phyloP scores from a whole-genome alignment of 2,797 vertebrate genomes.

The Tinamus major region DNA sequence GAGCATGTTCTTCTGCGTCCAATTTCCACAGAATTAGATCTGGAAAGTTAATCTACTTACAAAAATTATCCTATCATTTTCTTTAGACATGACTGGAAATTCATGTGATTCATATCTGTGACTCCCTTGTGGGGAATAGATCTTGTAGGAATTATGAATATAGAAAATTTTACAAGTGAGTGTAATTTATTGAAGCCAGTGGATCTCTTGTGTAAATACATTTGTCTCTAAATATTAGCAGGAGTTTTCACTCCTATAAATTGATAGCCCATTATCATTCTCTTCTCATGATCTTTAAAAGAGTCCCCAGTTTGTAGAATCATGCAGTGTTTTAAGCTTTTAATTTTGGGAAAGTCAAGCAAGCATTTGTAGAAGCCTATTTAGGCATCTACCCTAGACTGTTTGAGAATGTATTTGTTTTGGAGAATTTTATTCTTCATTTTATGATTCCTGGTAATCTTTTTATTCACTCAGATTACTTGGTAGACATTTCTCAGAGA shows the following conservation, averaged over 20 bases:
- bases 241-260: background rate
- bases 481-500: background rate
- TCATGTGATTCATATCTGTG: background rate
- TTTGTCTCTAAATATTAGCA: background rate
- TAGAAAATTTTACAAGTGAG: background rate
- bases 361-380: background rate
- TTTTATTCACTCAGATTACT: background rate
- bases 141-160: background rate
- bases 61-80: background rate
- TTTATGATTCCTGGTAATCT: background rate
- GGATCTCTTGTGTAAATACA: background rate
- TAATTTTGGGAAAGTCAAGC: background rate
- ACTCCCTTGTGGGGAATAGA: fast-evolving
- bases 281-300: background rate
- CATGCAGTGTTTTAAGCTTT: background rate
- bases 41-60: background rate
- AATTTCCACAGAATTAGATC: background rate
- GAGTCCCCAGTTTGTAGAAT: background rate
- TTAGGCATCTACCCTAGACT: background rate
- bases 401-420: background rate
- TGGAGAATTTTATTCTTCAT: background rate
- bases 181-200: background rate
- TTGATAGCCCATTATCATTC: background rate
- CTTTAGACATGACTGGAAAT: background rate
- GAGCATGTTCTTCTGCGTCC: background rate